Evolutionary conservation across 2,797 vertebrate species (phyloP), one percentile per base, ranked within the genome.

Genomic region (Pachyuromys duprasi): DNA sequence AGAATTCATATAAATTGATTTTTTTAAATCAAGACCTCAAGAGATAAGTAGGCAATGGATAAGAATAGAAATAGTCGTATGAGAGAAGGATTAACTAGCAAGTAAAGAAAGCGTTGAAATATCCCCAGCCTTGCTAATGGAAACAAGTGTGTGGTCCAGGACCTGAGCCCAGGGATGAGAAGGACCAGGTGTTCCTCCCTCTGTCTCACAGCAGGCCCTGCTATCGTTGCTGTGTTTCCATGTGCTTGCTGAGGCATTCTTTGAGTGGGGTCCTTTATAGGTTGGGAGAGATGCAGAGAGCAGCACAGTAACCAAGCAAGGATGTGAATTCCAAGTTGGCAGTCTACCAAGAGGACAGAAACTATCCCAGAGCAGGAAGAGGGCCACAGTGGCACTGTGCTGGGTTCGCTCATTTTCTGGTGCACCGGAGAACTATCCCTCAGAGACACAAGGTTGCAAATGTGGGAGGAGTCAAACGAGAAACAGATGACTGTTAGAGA

Each of bases 1-100:
- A 97, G 90, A 97, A 97, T 97, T 97, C 86, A 97, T 95, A 97
- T 24, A 78, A 95, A 97, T 95, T 96, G 95, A 96, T 96, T 96
- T 94, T 89, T 65, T 96, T 63, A 49, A 96, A 94, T 95, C 60
- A 82, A 97, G 86, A 94, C 93, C 81, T 96, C 82, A 86, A 0
- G n/a, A 96, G 72, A 80, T 82, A 97, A 79, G 81, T 65, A 93
- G 72, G 39, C 80, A 93, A 94, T 94, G 55, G 87, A 91, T 49
- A 86, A 28, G 65, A 95, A 74, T 70, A 94, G 89, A 95, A 97
- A 93, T 97, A 78, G 67, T 82, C 33, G 2, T 76, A n/a, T 93
- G 60, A 82, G 60, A 49, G 72, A 74, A 93, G 12, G 26, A n/a
- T 86, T 94, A 86, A 83, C 67, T 49, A 88, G 62, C 53, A 88